Conservation (phyloP, 2,797 vertebrate species). For the Limosa lapponica region DNA sequence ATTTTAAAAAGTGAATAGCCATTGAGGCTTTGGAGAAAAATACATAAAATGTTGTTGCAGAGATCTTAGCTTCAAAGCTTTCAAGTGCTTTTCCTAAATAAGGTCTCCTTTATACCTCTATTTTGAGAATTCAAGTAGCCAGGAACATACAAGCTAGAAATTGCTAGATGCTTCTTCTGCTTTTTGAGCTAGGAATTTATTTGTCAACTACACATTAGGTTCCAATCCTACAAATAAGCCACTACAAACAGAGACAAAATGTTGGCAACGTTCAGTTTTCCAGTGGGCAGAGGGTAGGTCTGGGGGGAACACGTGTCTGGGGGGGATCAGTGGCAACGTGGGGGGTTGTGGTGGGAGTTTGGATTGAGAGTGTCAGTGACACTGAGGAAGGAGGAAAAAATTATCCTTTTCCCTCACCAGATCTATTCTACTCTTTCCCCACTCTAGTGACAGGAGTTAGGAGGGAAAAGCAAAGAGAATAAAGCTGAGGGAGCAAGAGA, state of each 20-base stretch:
- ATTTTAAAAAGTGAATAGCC: neutral
- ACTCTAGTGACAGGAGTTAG: neutral
- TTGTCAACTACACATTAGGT: neutral
- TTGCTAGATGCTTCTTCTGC: neutral
- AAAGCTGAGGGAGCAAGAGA: neutral
- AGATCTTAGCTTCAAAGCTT: neutral
- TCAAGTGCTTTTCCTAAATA: neutral
- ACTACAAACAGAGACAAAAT: neutral
- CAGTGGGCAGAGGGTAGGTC: neutral
- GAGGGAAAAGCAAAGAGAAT: neutral
- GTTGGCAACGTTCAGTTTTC: neutral
- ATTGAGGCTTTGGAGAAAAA: neutral
- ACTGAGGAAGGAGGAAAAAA: neutral
- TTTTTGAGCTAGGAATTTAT: neutral
- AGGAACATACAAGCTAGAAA: neutral
- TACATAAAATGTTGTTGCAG: neutral
- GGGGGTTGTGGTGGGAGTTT: neutral
- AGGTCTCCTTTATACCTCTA: neutral
- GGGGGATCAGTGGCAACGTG: neutral
- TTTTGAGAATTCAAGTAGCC: neutral
- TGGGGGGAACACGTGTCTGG: neutral
- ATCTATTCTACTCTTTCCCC: neutral
- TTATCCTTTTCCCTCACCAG: neutral
- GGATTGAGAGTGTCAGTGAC: neutral
- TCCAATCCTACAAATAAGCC: neutral